Percentiles rank a stretch among this genome's conserved stretches.
These are phyloP conservation scores for Hypothenemus hampei DNA, from an alignment of 1,140 invertebrate species.

Conservation along the genomic window DNA sequence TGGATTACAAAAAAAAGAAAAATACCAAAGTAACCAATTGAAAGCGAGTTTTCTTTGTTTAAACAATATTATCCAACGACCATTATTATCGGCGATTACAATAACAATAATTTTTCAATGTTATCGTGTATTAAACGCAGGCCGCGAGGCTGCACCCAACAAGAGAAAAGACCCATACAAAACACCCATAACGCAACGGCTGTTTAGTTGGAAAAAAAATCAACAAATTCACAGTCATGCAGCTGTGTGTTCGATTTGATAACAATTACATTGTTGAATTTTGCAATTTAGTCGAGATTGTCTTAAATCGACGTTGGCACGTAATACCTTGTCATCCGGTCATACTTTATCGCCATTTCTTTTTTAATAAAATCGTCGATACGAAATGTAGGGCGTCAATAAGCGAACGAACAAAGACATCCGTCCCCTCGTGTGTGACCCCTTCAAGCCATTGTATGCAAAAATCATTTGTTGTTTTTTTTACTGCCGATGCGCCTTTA, in stretches of 20 bases:
- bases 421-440: no score
- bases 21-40: background rate
- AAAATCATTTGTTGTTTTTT: background rate
- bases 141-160: conserved; percentile 9
- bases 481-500: conserved; percentile 2
- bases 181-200: no score
- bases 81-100: conserved; percentile 4
- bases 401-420: conserved; percentile 5
- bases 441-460: conserved; percentile 8
- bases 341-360: no score
- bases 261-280: no score
- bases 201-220: conserved; percentile 5
- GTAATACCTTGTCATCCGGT: no score
- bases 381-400: background rate
- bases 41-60: conserved; percentile 1
- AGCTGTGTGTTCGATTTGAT: conserved; percentile 3
- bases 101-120: conserved; percentile 9
- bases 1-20: background rate
- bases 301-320: background rate
- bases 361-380: no score
- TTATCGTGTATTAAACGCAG: conserved; percentile 12
- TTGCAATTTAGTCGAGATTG: conserved; percentile 2
- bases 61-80: conserved; percentile 1
- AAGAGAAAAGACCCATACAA: conserved; percentile 3
- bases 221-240: no score